Percentiles rank a stretch among this genome's conserved stretches.
Evolutionary conservation across 2,888 invertebrate genomes (phyloP).

Genomic region (Cacoxenus indagator): DNA sequence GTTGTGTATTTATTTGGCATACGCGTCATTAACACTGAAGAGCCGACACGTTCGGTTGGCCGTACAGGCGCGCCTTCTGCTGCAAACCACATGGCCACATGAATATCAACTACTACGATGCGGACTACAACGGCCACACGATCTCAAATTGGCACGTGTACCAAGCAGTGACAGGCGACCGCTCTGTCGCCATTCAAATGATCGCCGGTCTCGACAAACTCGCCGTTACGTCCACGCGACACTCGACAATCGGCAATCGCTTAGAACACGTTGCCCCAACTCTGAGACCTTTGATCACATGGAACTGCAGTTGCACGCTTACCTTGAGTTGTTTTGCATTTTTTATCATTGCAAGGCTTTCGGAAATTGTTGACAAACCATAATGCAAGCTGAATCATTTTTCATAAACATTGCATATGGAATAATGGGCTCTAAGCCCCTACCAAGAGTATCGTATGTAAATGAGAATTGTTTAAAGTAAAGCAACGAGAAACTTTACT

Average conservation of each 20-base stretch:
- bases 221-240: too few species aligned
- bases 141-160: constrained; percentile 39
- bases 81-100: not conserved
- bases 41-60: too few species aligned
- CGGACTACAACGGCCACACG: not conserved
- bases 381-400: too few species aligned
- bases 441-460: too few species aligned
- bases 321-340: not conserved
- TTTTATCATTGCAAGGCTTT: too few species aligned
- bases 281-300: not conserved
- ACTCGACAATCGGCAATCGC: not conserved
- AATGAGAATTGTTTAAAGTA: too few species aligned
- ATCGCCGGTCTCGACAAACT: not conserved
- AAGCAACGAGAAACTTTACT: too few species aligned
- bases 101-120: not conserved
- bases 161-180: constrained; percentile 66
- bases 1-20: not conserved
- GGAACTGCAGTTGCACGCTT: constrained; percentile 11
- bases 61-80: too few species aligned
- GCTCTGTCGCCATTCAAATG: constrained; percentile 23
- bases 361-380: too few species aligned
- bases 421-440: too few species aligned
- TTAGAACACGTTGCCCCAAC: not conserved
- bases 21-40: constrained; percentile 8
- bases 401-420: too few species aligned